These are phyloP conservation scores for Ramphastos sulfuratus DNA, from an alignment of 2,113 vertebrate genomes.

Conservation along the genomic window DNA sequence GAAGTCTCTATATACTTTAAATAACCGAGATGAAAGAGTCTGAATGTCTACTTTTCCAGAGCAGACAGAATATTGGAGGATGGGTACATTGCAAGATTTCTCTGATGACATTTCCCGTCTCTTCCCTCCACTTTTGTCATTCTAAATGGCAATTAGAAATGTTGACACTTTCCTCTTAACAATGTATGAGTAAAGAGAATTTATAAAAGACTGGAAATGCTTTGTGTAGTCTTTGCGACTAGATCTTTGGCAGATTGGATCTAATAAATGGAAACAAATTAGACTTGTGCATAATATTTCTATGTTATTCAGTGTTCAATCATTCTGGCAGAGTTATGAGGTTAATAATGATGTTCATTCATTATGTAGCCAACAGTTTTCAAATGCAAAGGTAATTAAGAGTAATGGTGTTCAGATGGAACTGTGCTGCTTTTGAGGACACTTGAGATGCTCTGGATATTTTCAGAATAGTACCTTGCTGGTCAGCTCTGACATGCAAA, in stretches of 20 bases:
- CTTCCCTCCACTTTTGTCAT: neutral
- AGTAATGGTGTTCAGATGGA: neutral
- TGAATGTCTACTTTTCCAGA: neutral
- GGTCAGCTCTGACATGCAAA: neutral
- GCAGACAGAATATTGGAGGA: neutral
- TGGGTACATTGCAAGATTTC: neutral
- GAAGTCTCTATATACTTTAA: neutral
- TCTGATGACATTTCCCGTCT: neutral
- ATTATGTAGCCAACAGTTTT: neutral
- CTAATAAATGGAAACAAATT: neutral
- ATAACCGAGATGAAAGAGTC: neutral
- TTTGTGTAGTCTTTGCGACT: neutral
- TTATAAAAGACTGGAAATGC: neutral
- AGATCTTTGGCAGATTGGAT: neutral
- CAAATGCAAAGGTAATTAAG: neutral
- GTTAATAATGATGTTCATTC: constrained; percentile 24
- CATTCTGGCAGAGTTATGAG: neutral
- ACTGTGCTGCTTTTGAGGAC: neutral
- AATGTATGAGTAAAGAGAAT: neutral
- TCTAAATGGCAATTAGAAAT: neutral
- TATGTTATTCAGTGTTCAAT: constrained; percentile 21
- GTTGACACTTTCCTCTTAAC: too few species aligned
- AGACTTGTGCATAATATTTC: neutral
- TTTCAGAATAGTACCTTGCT: neutral
- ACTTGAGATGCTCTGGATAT: neutral